These are phyloP conservation scores for Sebastes hopkinsi DNA, from an alignment of 2,797 vertebrate species.

Conservation along the genomic window DNA sequence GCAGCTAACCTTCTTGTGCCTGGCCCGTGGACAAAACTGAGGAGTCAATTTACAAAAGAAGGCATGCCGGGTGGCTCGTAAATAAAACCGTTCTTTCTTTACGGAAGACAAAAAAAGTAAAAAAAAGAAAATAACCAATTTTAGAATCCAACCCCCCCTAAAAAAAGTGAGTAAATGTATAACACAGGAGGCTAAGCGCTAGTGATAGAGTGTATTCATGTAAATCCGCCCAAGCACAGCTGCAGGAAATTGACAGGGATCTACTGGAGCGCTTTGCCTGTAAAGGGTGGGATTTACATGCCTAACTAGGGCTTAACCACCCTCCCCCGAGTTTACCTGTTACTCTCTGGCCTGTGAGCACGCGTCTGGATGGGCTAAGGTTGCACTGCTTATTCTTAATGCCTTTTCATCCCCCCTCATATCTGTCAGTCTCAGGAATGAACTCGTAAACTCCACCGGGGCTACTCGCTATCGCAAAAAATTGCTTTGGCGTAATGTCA, in stretches of 20 bases:
- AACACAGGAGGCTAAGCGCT: constrained; percentile 75
- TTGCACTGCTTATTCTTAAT: constrained; percentile 78
- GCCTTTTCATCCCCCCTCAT: constrained; percentile 80
- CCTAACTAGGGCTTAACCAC: constrained; percentile 87
- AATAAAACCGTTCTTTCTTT: constrained; percentile 78
- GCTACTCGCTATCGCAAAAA: constrained; percentile 22
- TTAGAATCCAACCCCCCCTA: constrained; percentile 42
- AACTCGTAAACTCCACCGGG: constrained; percentile 69
- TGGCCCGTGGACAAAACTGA: constrained; percentile 80
- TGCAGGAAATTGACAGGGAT: constrained; percentile 88
- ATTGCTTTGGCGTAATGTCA: constrained; percentile 35
- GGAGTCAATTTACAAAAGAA: constrained; percentile 86
- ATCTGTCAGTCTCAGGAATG: constrained; percentile 81
- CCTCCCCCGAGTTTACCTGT: constrained; percentile 86
- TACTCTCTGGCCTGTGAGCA: constrained; percentile 77
- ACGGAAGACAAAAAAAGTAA: constrained; percentile 52
- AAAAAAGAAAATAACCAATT: constrained; percentile 62
- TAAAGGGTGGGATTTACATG: constrained; percentile 90
- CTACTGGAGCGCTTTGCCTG: constrained; percentile 85
- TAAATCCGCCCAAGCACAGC: constrained; percentile 83
- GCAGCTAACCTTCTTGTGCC: constrained; percentile 83
- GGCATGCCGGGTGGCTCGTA: constrained; percentile 71
- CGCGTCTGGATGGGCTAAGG: constrained; percentile 68
- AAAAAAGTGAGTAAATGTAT: constrained; percentile 68
- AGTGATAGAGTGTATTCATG: constrained; percentile 84